A percentile compares a stretch with the other conserved stretches of the same genome.
These are phyloP conservation scores for Vidua chalybeata DNA, from an alignment of 2,113 vertebrate species.

Conservation along the genomic window DNA sequence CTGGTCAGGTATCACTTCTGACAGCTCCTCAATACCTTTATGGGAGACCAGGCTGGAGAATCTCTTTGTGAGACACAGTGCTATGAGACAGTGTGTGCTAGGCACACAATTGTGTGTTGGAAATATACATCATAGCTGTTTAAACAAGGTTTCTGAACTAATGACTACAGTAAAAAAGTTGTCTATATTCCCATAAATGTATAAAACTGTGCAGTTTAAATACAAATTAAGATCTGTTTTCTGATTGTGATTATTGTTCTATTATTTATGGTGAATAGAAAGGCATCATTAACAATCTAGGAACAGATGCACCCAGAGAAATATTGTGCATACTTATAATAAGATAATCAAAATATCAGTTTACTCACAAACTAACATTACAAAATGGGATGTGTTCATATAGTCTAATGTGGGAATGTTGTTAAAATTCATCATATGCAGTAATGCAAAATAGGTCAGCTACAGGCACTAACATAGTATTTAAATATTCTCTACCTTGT, in stretches of 20 bases:
- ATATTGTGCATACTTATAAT: background rate
- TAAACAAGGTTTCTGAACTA: background rate
- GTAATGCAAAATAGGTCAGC: background rate
- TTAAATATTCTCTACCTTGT: background rate
- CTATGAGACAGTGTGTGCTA: background rate
- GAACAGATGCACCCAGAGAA: background rate
- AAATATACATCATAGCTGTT: background rate
- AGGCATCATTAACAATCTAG: background rate
- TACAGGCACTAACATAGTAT: background rate
- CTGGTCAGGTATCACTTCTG: background rate
- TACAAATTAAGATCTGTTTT: background rate
- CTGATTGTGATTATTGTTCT: background rate
- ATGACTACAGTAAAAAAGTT: background rate
- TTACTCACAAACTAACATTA: background rate
- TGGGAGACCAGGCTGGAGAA: background rate
- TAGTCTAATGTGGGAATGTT: background rate
- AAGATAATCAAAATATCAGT: slow-evolving; percentile 16
- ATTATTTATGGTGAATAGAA: slow-evolving; percentile 10
- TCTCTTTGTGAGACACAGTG: background rate
- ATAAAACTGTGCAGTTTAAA: background rate
- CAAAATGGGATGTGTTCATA: background rate
- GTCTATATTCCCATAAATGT: background rate
- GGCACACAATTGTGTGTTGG: fast-evolving
- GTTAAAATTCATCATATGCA: background rate
- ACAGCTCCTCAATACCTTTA: background rate